Conservation (phyloP, 2,113 vertebrate genomes). For the Elephantulus edwardii region DNA sequence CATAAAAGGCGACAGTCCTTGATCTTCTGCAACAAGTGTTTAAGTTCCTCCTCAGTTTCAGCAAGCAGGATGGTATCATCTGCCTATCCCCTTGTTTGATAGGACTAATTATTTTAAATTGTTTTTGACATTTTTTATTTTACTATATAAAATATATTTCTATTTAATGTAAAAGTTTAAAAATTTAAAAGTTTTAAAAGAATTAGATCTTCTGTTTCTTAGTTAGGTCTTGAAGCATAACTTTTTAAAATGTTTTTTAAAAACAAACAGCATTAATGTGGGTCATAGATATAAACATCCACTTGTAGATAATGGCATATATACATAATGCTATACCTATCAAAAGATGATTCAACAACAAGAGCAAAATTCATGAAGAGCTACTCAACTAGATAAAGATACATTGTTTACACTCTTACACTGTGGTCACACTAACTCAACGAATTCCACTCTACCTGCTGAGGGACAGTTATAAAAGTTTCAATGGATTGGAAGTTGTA, state of each 20-base stretch:
- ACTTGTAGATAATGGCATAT: not conserved
- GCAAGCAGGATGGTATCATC: too few relatives aligned
- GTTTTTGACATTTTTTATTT: not conserved
- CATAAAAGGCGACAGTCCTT: too few relatives aligned
- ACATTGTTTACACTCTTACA: not conserved
- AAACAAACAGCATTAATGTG: not conserved
- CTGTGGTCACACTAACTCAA: not conserved
- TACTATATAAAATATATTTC: not conserved
- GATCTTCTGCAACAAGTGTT: too few relatives aligned
- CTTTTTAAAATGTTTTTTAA: not conserved
- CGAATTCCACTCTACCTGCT: not conserved
- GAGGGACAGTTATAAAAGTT: not conserved
- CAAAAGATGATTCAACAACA: not conserved
- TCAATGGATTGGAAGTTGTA: not conserved
- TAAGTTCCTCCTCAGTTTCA: too few relatives aligned
- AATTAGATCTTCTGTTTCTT: not conserved
- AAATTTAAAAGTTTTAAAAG: not conserved
- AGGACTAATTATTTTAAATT: too few relatives aligned
- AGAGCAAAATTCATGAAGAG: slow-evolving; percentile 39
- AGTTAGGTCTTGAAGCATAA: not conserved
- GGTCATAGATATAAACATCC: not conserved
- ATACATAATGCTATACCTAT: not conserved
- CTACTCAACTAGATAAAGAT: not conserved
- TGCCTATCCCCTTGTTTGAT: too few relatives aligned
- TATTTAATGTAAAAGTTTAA: not conserved